Percentiles rank a stretch among this genome's conserved stretches.
phyloP scores from a whole-genome alignment of 1,140 invertebrate genomes.

The Polypedilum pembai region DNA sequence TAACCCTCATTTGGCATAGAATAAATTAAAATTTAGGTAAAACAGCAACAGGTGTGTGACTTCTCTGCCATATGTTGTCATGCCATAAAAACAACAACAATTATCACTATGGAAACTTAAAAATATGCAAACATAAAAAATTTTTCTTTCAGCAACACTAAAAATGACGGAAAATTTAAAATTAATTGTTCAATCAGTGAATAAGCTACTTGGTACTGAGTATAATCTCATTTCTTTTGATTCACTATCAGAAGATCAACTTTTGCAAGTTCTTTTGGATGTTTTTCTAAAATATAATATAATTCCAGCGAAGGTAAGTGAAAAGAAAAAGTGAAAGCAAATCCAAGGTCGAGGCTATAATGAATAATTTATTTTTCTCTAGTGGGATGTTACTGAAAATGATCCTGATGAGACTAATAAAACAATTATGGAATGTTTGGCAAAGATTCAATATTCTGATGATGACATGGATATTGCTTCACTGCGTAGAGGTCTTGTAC shows the following conservation, averaged over 20 bases:
- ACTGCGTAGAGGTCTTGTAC: constrained; percentile 63
- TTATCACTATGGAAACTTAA: background rate
- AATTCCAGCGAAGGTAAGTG: background rate
- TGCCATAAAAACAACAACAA: constrained; percentile 16
- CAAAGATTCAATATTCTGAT: constrained; percentile 32
- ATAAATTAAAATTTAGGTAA: too few relatives aligned
- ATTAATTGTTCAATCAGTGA: constrained; percentile 68
- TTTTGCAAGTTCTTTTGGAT: constrained; percentile 59
- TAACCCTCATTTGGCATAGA: background rate
- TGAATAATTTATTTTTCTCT: constrained; percentile 30
- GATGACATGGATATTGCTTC: constrained; percentile 39
- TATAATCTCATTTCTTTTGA: constrained; percentile 82
- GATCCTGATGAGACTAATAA: constrained; percentile 41
- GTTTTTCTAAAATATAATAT: constrained; percentile 41
- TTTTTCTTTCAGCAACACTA: background rate
- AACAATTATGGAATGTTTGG: constrained; percentile 30
- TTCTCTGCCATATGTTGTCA: background rate
- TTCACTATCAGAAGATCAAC: constrained; percentile 61
- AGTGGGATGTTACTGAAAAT: constrained; percentile 45
- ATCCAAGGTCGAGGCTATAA: background rate
- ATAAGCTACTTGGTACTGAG: constrained; percentile 64
- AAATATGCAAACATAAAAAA: background rate
- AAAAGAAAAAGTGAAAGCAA: background rate
- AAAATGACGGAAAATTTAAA: constrained; percentile 68
- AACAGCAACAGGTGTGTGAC: background rate